Evolutionary conservation across 1,140 invertebrate genomes (phyloP).

Genomic region (Diorhabda carinulata): DNA sequence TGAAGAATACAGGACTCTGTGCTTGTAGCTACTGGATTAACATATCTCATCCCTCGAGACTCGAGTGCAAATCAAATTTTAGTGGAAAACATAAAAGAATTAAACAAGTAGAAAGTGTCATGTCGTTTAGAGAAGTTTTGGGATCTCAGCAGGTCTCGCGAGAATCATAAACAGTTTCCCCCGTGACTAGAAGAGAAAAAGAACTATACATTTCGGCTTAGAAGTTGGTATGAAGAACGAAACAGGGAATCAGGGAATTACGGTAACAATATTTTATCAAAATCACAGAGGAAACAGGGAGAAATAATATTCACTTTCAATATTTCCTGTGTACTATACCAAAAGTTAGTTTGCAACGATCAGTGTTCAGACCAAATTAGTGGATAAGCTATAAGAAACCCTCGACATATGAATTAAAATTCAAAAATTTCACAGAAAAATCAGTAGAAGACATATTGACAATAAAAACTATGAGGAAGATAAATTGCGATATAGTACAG

Average conservation of each 20-base stretch:
- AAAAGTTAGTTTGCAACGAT: no score
- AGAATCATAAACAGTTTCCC: not conserved
- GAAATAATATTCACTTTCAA: no score
- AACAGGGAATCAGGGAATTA: not conserved
- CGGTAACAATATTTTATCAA: not conserved
- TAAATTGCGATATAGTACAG: no score
- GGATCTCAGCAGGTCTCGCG: not conserved
- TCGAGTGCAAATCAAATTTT: not conserved
- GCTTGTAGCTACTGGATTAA: not conserved
- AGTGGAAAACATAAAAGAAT: not conserved
- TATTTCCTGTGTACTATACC: no score
- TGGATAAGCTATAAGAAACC: no score
- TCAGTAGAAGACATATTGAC: no score
- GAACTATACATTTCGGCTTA: not conserved
- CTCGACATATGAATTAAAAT: no score
- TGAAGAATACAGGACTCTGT: not conserved
- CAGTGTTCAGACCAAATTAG: no score
- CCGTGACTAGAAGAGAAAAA: not conserved
- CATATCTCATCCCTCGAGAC: not conserved
- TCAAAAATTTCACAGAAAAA: no score
- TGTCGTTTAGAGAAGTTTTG: constrained; percentile 2
- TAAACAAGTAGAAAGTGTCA: constrained; percentile 2
- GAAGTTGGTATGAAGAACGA: not conserved
- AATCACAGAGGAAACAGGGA: not conserved
- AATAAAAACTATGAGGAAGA: no score